Evolutionary conservation across 2,888 invertebrate genomes (phyloP), one percentile per base, ranked within the genome.

Genomic region (Agriopis leucophaearia): DNA sequence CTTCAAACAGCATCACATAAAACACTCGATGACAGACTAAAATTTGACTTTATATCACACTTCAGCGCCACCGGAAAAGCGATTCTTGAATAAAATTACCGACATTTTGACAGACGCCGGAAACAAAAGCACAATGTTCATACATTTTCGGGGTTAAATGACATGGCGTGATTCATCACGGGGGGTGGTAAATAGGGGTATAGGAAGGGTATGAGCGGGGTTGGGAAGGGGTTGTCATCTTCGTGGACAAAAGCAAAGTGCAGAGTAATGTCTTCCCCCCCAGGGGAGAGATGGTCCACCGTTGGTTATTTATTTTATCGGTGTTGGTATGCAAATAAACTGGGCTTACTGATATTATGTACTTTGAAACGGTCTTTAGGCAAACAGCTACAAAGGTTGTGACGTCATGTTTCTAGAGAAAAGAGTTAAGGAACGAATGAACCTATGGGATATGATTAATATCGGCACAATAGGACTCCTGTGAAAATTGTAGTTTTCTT

Each of bases 91-190:
- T 68, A 67, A 72, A 71, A 71, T 71, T 64, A 69, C 64, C 54
- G 62, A 74, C 68, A 72, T 70, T 71, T 68, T 66, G 68, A 69
- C 69, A 71, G 62, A 65, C 63, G 50, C 16, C 57, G 56, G 64
- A 59, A 73, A 71, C 69, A 73, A 71, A 70, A 56, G 64, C 59
- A 62, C 65, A 66, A 65, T 71, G 70, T 64, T 63, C 67, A 75
- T 71, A 69, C 69, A 61, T 75, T 75, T 69, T 66, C 44, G 62
- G 67, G 70, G 75, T 71, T 74, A 75, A 75, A 74, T 74, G 73
- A 74, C 71, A 69, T 66, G 66, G 65, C 73, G 71, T 71, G 77
- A 73, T 75, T 74, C 73, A 77, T 77, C 72, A 73, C 52, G 65
- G 69, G 69, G 70, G 47, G 48, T 40, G 36, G n/a, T n/a, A n/a